Conservation (phyloP, 2,888 invertebrate species). For the Sarcophaga carnaria region DNA sequence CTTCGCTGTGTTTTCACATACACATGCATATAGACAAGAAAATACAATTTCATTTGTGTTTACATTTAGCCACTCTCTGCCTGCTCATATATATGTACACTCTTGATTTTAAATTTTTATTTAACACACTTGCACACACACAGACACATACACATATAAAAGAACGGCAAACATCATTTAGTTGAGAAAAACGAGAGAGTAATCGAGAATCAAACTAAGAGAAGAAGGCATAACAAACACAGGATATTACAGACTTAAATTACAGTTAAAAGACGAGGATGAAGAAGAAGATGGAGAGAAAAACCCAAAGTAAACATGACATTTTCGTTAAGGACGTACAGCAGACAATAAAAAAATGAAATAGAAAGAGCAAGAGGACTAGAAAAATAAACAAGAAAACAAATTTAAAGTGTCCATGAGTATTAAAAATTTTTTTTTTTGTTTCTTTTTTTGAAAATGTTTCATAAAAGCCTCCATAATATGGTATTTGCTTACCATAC, state of each 20-base stretch:
- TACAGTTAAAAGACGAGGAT: slow-evolving; percentile 46
- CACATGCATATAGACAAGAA: too few species aligned
- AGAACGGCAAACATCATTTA: too few species aligned
- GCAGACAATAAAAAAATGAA: not conserved
- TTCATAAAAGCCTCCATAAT: not conserved
- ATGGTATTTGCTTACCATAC: too few species aligned
- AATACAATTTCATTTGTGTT: not conserved
- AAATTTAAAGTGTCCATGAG: slow-evolving; percentile 21
- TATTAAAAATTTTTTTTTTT: slow-evolving; percentile 17
- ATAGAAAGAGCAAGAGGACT: not conserved
- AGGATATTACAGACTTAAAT: slow-evolving; percentile 69
- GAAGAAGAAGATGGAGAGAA: not conserved
- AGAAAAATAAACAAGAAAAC: too few species aligned
- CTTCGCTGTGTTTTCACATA: not conserved
- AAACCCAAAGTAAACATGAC: slow-evolving; percentile 23
- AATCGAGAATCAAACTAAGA: slow-evolving; percentile 4
- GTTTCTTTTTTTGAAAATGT: not conserved
- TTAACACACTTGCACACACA: slow-evolving; percentile 25
- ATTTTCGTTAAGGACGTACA: slow-evolving; percentile 15
- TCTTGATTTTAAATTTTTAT: slow-evolving; percentile 34
- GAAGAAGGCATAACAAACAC: slow-evolving; percentile 32
- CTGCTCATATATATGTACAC: not conserved
- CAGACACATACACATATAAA: too few species aligned
- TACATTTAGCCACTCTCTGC: too few species aligned
- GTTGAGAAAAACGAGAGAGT: slow-evolving; percentile 4